A percentile compares a stretch with the other conserved stretches of the same genome.
These are phyloP conservation scores for Oenanthe melanoleuca DNA, from an alignment of 2,113 vertebrate species.

Conservation along the genomic window DNA sequence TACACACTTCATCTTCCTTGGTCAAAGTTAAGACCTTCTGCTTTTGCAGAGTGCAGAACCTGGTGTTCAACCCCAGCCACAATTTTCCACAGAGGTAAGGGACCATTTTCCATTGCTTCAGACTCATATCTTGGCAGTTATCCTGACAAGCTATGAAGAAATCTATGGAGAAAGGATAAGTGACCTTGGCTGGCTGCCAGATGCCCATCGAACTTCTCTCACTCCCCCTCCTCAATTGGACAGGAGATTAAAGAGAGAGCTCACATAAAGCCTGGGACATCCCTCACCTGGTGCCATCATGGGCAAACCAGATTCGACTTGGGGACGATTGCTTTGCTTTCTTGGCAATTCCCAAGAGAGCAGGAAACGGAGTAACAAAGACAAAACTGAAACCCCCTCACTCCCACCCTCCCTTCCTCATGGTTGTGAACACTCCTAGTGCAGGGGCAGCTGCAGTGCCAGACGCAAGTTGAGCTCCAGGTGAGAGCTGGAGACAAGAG, in stretches of 20 bases:
- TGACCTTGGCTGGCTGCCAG: neutral
- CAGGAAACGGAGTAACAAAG: too few species aligned
- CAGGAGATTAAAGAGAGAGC: neutral
- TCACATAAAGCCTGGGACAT: neutral
- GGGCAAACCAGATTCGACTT: neutral
- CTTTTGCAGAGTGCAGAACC: neutral
- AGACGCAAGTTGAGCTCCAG: neutral
- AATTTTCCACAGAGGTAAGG: neutral
- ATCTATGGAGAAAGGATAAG: neutral
- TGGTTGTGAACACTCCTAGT: neutral
- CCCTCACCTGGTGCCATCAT: neutral
- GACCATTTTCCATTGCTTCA: neutral
- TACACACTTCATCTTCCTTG: neutral
- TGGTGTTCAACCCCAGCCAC: neutral
- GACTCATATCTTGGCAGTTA: neutral
- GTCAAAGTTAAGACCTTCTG: neutral
- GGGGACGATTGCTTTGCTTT: neutral
- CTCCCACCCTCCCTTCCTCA: neutral
- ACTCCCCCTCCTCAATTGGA: too few species aligned
- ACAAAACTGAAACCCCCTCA: too few species aligned
- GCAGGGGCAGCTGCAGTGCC: neutral
- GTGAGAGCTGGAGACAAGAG: neutral
- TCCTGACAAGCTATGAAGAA: neutral
- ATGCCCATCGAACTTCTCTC: neutral
- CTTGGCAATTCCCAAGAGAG: neutral